Conservation (phyloP, 2,113 vertebrate species). For the Heloderma charlesbogerti region DNA sequence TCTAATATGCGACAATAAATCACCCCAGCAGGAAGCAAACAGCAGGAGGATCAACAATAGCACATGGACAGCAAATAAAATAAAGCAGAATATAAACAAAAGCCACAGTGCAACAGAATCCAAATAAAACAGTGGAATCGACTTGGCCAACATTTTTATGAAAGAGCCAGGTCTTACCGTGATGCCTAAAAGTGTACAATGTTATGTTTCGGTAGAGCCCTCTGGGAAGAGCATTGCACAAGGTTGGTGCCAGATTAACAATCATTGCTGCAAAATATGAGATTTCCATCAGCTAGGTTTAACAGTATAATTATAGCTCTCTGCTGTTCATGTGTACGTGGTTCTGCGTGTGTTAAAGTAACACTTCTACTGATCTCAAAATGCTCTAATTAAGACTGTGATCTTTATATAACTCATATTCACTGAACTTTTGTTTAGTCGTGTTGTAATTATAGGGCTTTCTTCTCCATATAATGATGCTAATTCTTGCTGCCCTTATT, state of each 20-base stretch:
- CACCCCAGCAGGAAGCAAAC: not conserved
- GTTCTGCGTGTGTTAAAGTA: constrained; percentile 9
- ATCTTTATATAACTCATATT: constrained; percentile 24
- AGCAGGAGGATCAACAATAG: not conserved
- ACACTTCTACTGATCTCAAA: constrained; percentile 10
- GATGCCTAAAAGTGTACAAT: not conserved
- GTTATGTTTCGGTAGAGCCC: no score
- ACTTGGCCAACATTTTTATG: not conserved
- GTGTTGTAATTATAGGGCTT: not conserved
- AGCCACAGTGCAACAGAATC: not conserved
- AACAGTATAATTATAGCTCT: constrained; percentile 8
- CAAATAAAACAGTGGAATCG: not conserved
- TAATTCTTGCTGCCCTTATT: not conserved
- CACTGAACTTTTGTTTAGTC: constrained; percentile 31
- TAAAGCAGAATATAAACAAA: not conserved
- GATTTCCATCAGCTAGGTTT: not conserved
- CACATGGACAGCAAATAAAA: not conserved
- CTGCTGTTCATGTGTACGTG: not conserved
- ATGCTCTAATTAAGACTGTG: not conserved
- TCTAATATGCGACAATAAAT: not conserved
- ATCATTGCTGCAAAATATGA: not conserved
- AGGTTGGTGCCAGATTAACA: not conserved
- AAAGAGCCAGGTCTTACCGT: not conserved
- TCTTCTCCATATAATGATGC: not conserved
- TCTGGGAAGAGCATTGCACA: not conserved